Conservation (phyloP, 1,140 invertebrate species). For the Zophobas morio region DNA sequence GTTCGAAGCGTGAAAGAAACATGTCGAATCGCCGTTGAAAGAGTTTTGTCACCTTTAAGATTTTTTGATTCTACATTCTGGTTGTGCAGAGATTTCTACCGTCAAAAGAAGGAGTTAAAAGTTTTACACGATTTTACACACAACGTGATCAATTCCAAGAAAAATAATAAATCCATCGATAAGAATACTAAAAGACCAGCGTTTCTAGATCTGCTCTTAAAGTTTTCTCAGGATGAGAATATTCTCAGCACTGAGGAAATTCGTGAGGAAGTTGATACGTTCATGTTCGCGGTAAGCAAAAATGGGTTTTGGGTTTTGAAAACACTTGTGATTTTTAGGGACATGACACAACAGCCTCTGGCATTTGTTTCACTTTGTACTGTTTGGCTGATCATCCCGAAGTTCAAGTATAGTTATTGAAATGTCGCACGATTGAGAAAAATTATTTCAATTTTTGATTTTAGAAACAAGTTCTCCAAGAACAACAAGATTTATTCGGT, state of each 20-base stretch:
- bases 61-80: constrained; percentile 2
- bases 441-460: background rate
- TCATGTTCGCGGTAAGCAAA: constrained; percentile 66
- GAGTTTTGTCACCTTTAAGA: constrained; percentile 14
- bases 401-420: constrained; percentile 67
- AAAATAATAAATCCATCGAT: constrained; percentile 45
- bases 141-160: constrained; percentile 1
- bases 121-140: constrained; percentile 19
- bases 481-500: constrained; percentile 35
- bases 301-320: background rate
- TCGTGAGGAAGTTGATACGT: constrained; percentile 9
- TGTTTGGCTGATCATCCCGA: constrained; percentile 73
- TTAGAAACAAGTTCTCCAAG: constrained; percentile 10
- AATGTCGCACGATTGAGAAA: too few species aligned
- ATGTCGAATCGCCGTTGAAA: constrained; percentile 2
- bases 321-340: constrained; percentile 56
- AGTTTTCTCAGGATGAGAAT: constrained; percentile 63
- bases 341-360: constrained; percentile 68
- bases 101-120: constrained; percentile 11
- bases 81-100: constrained; percentile 14
- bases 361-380: constrained; percentile 67
- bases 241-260: constrained; percentile 48
- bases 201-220: constrained; percentile 27
- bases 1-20: constrained; percentile 38
- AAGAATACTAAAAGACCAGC: constrained; percentile 67